A percentile compares a stretch with the other conserved stretches of the same genome.
Conservation (phyloP, 2,113 vertebrate species). For the Oxygymnocypris stewartii region DNA sequence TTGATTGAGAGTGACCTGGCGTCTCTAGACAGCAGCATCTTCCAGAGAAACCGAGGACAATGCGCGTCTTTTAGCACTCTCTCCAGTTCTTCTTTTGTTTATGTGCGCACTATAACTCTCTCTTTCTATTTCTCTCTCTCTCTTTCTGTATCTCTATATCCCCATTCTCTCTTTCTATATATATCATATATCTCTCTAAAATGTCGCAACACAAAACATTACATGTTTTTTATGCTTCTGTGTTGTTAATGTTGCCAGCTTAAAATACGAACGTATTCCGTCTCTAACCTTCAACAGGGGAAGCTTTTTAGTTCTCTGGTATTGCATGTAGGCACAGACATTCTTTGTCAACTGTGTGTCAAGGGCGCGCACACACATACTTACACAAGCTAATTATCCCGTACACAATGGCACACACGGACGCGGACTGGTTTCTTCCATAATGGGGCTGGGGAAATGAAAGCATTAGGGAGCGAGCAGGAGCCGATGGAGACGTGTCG, state of each 20-base stretch:
- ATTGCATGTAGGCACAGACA: constrained; percentile 51
- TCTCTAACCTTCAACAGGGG: background rate
- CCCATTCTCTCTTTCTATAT: background rate
- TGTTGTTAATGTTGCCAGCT: background rate
- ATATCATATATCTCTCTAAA: background rate
- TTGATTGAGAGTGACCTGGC: constrained; percentile 11
- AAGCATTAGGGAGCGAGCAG: constrained; percentile 65
- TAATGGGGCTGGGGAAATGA: constrained; percentile 74
- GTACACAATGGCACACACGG: constrained; percentile 64
- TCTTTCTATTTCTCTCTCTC: background rate
- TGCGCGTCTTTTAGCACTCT: background rate
- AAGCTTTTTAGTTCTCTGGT: background rate
- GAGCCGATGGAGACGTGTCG: constrained; percentile 72
- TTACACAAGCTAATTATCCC: constrained; percentile 57
- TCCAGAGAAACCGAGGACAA: constrained; percentile 11
- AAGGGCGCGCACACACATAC: constrained; percentile 67
- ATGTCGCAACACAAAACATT: background rate
- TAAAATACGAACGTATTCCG: background rate
- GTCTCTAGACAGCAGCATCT: background rate
- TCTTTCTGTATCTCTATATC: background rate
- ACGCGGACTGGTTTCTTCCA: constrained; percentile 61
- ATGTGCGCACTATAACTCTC: background rate
- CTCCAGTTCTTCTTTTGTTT: constrained; percentile 1
- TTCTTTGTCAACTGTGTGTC: constrained; percentile 68
- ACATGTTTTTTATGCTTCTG: background rate